Percentiles rank a stretch among this genome's conserved stretches.
phyloP scores from a whole-genome alignment of 2,797 vertebrate species.

The Leuciscus waleckii region DNA sequence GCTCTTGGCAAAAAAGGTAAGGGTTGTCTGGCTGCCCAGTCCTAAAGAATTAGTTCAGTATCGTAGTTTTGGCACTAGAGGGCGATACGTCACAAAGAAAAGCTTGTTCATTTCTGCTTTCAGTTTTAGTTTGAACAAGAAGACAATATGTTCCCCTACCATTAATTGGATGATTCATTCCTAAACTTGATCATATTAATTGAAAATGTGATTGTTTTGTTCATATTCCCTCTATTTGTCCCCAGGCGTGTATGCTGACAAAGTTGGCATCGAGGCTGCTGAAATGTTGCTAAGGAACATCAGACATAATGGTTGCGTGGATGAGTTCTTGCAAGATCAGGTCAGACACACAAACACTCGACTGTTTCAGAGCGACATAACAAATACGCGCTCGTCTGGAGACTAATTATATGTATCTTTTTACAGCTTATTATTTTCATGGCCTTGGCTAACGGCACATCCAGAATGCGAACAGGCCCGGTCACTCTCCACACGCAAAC shows the following conservation, averaged over 20 bases:
- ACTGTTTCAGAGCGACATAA: neutral
- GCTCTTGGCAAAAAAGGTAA: conserved; percentile 96
- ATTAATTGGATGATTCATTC: neutral
- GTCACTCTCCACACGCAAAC: conserved; percentile 95
- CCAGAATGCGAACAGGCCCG: conserved; percentile 88
- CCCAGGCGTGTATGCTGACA: conserved; percentile 90
- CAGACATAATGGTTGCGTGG: conserved; percentile 92
- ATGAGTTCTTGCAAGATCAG: conserved; percentile 97
- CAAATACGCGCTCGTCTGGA: neutral
- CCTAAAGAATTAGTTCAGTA: neutral
- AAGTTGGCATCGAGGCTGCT: conserved; percentile 92
- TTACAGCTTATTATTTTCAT: conserved; percentile 94
- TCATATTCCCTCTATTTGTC: conserved; percentile 6
- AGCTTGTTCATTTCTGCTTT: neutral
- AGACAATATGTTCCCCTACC: neutral
- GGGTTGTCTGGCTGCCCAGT: conserved; percentile 26
- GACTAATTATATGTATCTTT: conserved; percentile 10
- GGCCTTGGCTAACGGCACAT: conserved; percentile 91
- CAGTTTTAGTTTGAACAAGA: neutral
- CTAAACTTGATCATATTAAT: neutral
- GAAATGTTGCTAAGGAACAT: conserved; percentile 94
- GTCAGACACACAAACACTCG: conserved; percentile 69
- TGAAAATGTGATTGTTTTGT: neutral
- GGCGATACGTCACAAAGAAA: conserved; percentile 29
- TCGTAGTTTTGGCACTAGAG: conserved; percentile 48